Evolutionary conservation across 1,140 invertebrate genomes (phyloP), one percentile per base, ranked within the genome.

Genomic region (Pectinophora gossypiella): DNA sequence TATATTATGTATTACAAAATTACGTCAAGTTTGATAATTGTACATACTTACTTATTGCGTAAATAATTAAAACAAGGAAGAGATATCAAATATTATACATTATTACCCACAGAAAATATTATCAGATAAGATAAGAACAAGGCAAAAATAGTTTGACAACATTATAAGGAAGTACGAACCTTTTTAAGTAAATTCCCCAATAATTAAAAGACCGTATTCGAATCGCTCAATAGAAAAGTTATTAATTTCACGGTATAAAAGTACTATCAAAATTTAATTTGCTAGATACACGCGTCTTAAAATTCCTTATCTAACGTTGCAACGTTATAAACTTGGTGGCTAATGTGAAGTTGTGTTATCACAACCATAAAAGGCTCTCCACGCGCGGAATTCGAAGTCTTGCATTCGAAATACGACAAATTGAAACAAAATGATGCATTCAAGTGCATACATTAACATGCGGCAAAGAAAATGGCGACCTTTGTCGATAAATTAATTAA

Each of bases 341-440:
- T 15, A 40, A 40, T 40, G 36, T 40, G 36, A 3, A 6, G 27
- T 40, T 40, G n/a, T 15, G 36, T 40, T 40, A 54, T 54, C 36
- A 38, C 13, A 43, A 48, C 38, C 15, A 6, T 44, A 32, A 54
- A 54, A 40, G 10, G 36, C 36, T 10, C 16, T 13, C 7, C 36
- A 40, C 15, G 36, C 36, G 10, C 10, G 15, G 15, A 40, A 40
- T 40, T 40, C 36, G 36, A n/a, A n/a, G n/a, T n/a, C n/a, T n/a
- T n/a, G n/a, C n/a, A n/a, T n/a, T n/a, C n/a, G n/a, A n/a, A n/a
- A n/a, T n/a, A n/a, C n/a, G n/a, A n/a, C n/a, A n/a, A n/a, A n/a
- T n/a, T n/a, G n/a, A n/a, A n/a, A n/a, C n/a, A n/a, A n/a, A n/a
- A n/a, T n/a, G n/a, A n/a, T n/a, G n/a, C n/a, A n/a, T n/a, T n/a